Percentiles rank a stretch among this genome's conserved stretches.
Evolutionary conservation across 2,888 invertebrate genomes (phyloP).

Genomic region (Aquatica leii): DNA sequence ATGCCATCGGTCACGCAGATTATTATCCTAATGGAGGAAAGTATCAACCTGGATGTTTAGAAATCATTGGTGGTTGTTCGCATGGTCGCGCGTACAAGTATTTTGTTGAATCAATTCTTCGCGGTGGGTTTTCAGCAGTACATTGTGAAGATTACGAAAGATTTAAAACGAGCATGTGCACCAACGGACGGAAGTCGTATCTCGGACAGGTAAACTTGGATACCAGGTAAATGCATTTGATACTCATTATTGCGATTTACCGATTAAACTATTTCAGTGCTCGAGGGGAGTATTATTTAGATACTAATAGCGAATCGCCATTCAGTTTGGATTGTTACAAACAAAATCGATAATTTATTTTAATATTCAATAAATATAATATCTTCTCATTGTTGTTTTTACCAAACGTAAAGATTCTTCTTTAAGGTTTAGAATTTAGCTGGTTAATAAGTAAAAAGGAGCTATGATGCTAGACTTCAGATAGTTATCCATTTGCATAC

Average conservation of each 20-base stretch:
- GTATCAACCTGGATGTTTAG: slow-evolving; percentile 38
- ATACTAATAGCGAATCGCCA: neutral
- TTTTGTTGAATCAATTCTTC: slow-evolving; percentile 54
- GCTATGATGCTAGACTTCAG: too few species aligned
- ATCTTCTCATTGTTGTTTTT: too few species aligned
- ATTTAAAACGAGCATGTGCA: neutral
- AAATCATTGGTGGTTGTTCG: slow-evolving; percentile 47
- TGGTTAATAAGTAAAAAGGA: too few species aligned
- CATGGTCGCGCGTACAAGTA: slow-evolving; percentile 55
- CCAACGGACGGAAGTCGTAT: neutral
- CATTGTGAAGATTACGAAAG: neutral
- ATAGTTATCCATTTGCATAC: too few species aligned
- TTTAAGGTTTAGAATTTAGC: too few species aligned
- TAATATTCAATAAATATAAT: too few species aligned
- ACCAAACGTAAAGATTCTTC: too few species aligned
- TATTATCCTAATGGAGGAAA: slow-evolving; percentile 39
- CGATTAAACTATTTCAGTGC: neutral
- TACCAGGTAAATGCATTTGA: slow-evolving; percentile 5
- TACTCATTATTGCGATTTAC: too few species aligned
- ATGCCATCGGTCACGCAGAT: slow-evolving; percentile 39
- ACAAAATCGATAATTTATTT: too few species aligned
- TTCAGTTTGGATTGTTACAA: neutral
- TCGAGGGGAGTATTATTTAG: slow-evolving; percentile 1
- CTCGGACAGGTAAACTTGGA: neutral
- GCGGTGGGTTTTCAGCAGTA: neutral